Evolutionary conservation across 2,797 vertebrate species (phyloP).

Genomic region (Smutsia gigantea): DNA sequence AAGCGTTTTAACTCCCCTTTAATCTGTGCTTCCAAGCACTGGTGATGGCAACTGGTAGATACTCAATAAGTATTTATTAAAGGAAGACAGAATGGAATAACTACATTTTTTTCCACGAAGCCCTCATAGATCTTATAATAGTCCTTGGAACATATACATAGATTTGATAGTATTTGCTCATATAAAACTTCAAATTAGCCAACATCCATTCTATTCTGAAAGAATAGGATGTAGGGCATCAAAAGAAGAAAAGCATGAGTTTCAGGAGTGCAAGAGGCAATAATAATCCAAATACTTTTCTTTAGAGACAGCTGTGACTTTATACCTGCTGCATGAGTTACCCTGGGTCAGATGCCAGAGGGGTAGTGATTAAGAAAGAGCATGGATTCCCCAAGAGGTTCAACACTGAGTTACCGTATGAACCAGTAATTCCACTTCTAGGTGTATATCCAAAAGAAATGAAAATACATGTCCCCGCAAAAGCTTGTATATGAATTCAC

Average conservation of each 20-base stretch:
- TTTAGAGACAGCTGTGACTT: not conserved
- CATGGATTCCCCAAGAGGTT: not conserved
- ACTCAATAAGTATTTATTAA: not conserved
- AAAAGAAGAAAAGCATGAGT: not conserved
- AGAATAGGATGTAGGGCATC: not conserved
- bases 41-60: not conserved
- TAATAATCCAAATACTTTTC: not conserved
- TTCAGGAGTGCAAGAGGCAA: not conserved
- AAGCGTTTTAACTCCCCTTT: not conserved
- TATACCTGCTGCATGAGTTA: not conserved
- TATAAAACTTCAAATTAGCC: not conserved
- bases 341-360: not conserved
- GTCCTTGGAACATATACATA: not conserved
- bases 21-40: not conserved
- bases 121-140: not conserved
- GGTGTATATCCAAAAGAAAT: not conserved
- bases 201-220: not conserved
- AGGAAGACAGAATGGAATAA: not conserved
- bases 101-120: not conserved
- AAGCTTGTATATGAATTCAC: not conserved
- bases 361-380: not conserved
- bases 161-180: not conserved
- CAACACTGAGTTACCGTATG: not conserved
- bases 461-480: not conserved
- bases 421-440: not conserved